Conservation (phyloP, 2,888 invertebrate genomes). For the Idaea aversata region DNA sequence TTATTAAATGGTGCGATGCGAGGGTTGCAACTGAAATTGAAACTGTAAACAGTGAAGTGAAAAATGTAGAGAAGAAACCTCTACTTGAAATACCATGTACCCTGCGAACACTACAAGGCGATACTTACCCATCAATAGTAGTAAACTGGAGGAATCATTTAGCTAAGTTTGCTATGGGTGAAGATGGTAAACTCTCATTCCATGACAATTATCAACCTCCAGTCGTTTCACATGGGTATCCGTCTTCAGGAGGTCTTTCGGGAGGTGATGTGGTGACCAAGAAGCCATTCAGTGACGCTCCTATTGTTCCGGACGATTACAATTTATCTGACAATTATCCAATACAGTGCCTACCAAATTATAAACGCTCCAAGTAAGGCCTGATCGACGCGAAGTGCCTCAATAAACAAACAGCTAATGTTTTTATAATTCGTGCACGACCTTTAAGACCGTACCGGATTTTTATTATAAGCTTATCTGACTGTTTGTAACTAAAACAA, state of each 20-base stretch:
- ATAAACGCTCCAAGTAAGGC: not conserved
- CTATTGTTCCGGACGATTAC: conserved; percentile 36
- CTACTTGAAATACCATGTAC: conserved; percentile 38
- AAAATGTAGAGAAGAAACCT: conserved; percentile 27
- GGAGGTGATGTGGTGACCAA: conserved; percentile 24
- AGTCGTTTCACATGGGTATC: conserved; percentile 32
- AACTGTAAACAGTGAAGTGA: conserved; percentile 24
- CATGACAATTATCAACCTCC: conserved; percentile 31
- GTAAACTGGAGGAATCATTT: conserved; percentile 42
- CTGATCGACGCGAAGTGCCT: not conserved
- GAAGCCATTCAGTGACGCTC: conserved; percentile 36
- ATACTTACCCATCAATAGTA: conserved; percentile 49
- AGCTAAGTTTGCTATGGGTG: conserved; percentile 39
- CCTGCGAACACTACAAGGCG: conserved; percentile 39
- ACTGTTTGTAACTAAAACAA: not conserved
- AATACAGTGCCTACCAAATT: conserved; percentile 24
- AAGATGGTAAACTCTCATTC: conserved; percentile 26
- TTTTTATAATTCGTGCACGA: no score
- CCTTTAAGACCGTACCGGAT: not conserved
- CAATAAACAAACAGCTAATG: no score
- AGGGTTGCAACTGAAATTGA: conserved; percentile 38
- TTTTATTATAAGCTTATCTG: not conserved
- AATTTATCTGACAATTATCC: conserved; percentile 28
- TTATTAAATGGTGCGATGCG: conserved; percentile 37
- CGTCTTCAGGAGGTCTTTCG: conserved; percentile 39